Base-by-base conservation (phyloP, 2,113 vertebrate genomes). In the Reinhardtius hippoglossoides region DNA sequence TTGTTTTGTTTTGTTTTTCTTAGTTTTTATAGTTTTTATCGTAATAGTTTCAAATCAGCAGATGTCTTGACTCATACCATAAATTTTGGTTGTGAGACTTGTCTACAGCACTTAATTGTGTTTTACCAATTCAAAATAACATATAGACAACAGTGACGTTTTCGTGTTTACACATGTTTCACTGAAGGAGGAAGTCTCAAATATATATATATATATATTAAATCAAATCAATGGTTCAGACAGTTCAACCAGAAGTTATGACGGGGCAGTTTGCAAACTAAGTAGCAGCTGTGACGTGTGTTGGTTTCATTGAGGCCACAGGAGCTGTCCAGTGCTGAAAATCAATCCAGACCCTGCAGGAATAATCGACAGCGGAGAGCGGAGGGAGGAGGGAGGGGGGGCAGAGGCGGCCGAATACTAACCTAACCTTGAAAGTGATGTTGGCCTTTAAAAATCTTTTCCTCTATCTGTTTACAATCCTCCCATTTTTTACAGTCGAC, bases 241-340 rank as follows among this genome's bases (percentile, higher is more conserved):
- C 74, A 64, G 74, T 24, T 67, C 54, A 54, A 15, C 5, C 72
- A 76, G 48, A 90, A 84, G 85, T 89, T 81, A 72, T 88, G 84
- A 89, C 24, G 24, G 57, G 62, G 46, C 67, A 64, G 82, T 88
- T 91, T 87, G 81, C 60, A 86, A 82, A 87, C 74, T 27, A 58
- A 82, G 78, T 78, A 80, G 69, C 81, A 81, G 63, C 83, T 66
- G 76, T 92, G 90, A 91, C 85, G 88, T 85, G 52, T 56, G 69
- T 77, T 27, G 0, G 21, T 83, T 76, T 85, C 75, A 89, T 80
- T 83, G 73, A 82, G 86, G 84, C 84, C 84, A 87, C 68, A 35
- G 87, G 91, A 92, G 83, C 90, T 89, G 85, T 93, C 91, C 89
- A 82, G 89, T 93, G 82, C 92, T 92, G 87, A 81, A 91, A 91